A percentile compares a stretch with the other conserved stretches of the same genome.
Conservation (phyloP, 2,888 invertebrate genomes). For the Hedya salicella region DNA sequence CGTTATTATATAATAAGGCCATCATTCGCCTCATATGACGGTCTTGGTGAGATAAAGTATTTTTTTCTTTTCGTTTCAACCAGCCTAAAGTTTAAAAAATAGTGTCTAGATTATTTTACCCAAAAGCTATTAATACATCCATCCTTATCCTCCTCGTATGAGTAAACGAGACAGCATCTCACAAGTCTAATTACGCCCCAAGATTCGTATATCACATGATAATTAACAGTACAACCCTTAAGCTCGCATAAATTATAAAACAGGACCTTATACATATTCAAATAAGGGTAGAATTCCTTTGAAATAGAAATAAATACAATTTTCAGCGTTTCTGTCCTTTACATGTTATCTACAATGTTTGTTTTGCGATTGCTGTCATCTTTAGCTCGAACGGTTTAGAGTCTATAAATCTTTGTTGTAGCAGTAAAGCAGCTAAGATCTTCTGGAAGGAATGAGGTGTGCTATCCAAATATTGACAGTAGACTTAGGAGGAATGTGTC, state of each 20-base stretch:
- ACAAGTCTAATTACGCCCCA: constrained; percentile 39
- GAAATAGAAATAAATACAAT: constrained; percentile 29
- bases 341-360: constrained; percentile 30
- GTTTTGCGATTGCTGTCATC: background rate
- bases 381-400: background rate
- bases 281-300: constrained; percentile 21
- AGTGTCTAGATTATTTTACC: constrained; percentile 1
- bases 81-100: background rate
- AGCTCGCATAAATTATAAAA: constrained; percentile 16
- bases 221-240: constrained; percentile 43
- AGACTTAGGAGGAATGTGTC: constrained; percentile 42
- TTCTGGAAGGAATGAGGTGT: constrained; percentile 43
- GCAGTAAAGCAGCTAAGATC: background rate
- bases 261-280: background rate
- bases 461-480: constrained; percentile 42
- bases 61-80: no score
- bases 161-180: constrained; percentile 26
- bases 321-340: constrained; percentile 40
- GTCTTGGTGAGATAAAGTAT: no score
- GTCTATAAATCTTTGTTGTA: background rate
- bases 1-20: no score
- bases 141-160: constrained; percentile 12
- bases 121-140: constrained; percentile 2
- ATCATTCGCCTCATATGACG: no score
- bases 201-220: constrained; percentile 43